Evolutionary conservation across 1,140 invertebrate species (phyloP).

Genomic region (Ylistrum balloti): DNA sequence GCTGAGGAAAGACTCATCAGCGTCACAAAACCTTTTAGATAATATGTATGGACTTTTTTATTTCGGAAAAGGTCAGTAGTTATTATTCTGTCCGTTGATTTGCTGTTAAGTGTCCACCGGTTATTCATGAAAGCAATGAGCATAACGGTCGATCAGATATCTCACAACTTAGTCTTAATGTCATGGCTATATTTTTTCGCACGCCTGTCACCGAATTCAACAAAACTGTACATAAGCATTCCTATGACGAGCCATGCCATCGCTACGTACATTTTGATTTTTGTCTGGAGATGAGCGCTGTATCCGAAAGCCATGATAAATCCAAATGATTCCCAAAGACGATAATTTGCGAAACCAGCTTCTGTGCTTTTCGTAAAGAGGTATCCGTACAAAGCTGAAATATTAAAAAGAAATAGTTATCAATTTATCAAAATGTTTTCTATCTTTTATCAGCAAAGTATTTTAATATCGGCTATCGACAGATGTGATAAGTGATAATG

Average conservation of each 20-base stretch:
- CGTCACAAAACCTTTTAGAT: too few species aligned
- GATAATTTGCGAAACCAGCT: conserved; percentile 97
- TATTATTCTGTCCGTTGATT: too few species aligned
- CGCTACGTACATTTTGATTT: conserved; percentile 94
- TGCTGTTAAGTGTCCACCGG: too few species aligned
- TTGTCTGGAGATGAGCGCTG: conserved; percentile 90
- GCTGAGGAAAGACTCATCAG: too few species aligned
- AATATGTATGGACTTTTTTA: too few species aligned
- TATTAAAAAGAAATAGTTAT: background rate
- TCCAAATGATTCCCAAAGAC: conserved; percentile 93
- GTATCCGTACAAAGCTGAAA: conserved; percentile 93
- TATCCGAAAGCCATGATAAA: conserved; percentile 95
- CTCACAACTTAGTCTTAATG: background rate
- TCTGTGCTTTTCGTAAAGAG: conserved; percentile 94
- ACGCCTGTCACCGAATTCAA: conserved; percentile 86
- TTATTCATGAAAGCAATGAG: too few species aligned
- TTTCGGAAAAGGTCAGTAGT: too few species aligned
- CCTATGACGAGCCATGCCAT: conserved; percentile 90
- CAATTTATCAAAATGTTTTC: too few species aligned
- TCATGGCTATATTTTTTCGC: conserved; percentile 22
- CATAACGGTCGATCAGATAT: too few species aligned
- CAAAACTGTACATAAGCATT: conserved; percentile 91
- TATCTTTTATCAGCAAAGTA: too few species aligned
- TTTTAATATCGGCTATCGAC: too few species aligned
- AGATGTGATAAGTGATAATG: too few species aligned